Conservation (phyloP, 1,140 invertebrate species). For the Parapsyche elsis region DNA sequence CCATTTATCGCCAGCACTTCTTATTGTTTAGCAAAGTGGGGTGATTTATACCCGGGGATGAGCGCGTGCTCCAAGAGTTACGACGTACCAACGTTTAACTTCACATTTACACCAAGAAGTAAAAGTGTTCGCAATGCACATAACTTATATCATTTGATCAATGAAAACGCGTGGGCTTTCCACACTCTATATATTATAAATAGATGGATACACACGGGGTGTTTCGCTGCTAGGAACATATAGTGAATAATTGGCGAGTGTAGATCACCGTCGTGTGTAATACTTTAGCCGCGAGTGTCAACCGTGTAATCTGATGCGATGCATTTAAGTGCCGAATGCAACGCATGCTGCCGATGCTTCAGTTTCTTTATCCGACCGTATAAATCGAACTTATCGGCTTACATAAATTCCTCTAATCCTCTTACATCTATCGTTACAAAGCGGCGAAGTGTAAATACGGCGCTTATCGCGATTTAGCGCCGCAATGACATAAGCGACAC, state of each 20-base stretch:
- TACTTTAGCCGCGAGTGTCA: too few species aligned
- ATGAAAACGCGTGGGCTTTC: too few species aligned
- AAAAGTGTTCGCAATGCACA: too few species aligned
- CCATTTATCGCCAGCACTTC: background rate
- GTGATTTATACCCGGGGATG: constrained; percentile 3
- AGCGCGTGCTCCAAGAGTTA: background rate
- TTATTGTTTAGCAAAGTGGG: constrained; percentile 12
- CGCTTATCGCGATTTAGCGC: background rate
- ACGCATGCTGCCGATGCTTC: background rate
- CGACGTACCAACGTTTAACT: background rate
- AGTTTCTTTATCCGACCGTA: background rate
- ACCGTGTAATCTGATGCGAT: too few species aligned
- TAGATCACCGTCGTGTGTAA: too few species aligned
- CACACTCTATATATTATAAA: too few species aligned
- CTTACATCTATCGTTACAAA: constrained; percentile 17
- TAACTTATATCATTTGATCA: too few species aligned
- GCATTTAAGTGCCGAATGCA: too few species aligned
- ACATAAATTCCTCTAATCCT: constrained; percentile 25
- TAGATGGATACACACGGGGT: too few species aligned
- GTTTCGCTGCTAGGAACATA: too few species aligned
- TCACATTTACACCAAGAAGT: too few species aligned
- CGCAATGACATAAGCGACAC: background rate
- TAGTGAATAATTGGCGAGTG: too few species aligned
- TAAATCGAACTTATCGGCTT: constrained; percentile 11
- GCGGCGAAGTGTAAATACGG: constrained; percentile 18